A percentile compares a stretch with the other conserved stretches of the same genome.
These are phyloP conservation scores for human DNA, from an alignment of 2,113 vertebrate genomes.

Conservation along the genomic window GRCh38 chr11:12678001-12678500, in stretches of 20 bases:
- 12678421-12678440: constrained; percentile 82
- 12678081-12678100: neutral
- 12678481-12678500: constrained; percentile 80
- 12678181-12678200: neutral
- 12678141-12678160: neutral
- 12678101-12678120: constrained; percentile 20
- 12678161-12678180: constrained; percentile 16
- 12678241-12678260: constrained; percentile 20
- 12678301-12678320: constrained; percentile 45
- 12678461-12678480: constrained; percentile 82
- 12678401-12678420: constrained; percentile 2
- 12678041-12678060: constrained; percentile 37
- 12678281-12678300: constrained; percentile 48
- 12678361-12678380: neutral
- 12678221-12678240: constrained; percentile 7
- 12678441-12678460: constrained; percentile 38
- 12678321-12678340: constrained; percentile 57
- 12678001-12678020: neutral
- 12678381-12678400: constrained; percentile 76
- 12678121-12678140: constrained; percentile 57
- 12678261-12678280: constrained; percentile 54
- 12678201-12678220: constrained; percentile 8
- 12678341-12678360: constrained; percentile 65
- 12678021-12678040: neutral
- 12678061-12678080: constrained; percentile 33